phyloP scores from a whole-genome alignment of 2,797 vertebrate genomes.

The Tachyglossus aculeatus region DNA sequence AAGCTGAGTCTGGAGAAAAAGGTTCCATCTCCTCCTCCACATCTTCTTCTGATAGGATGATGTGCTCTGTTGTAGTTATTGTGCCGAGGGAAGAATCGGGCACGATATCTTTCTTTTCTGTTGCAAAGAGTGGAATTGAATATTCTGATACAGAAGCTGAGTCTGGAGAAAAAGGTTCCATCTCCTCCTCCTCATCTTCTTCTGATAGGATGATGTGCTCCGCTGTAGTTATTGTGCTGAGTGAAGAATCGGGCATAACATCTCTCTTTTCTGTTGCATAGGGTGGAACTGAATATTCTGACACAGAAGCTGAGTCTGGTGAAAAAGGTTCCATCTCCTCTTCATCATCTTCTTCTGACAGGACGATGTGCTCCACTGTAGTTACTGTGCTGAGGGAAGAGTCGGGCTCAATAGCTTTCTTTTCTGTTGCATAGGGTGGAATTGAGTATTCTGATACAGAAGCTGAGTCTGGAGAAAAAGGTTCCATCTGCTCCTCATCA shows the following conservation, averaged over 20 bases:
- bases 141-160: conserved; percentile 52
- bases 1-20: conserved; percentile 5
- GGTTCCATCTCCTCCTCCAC: conserved; percentile 13
- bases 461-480: background rate
- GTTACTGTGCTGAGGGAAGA: background rate
- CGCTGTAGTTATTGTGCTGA: conserved; percentile 42
- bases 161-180: conserved; percentile 52
- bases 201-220: conserved; percentile 51
- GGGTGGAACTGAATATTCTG: conserved; percentile 48
- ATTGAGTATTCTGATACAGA: conserved; percentile 10
- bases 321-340: background rate
- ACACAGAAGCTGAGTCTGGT: conserved; percentile 55
- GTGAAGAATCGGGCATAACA: conserved; percentile 40
- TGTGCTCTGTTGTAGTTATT: conserved; percentile 9
- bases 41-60: conserved; percentile 15
- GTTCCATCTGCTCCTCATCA: conserved; percentile 18
- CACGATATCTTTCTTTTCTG: conserved; percentile 9
- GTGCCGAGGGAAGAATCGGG: background rate
- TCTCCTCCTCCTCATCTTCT: conserved; percentile 53
- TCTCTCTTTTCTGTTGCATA: conserved; percentile 38
- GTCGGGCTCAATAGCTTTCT: background rate
- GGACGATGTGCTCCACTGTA: conserved; percentile 10
- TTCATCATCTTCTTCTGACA: conserved; percentile 37
- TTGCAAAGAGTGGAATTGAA: conserved; percentile 47
- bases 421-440: background rate